A percentile compares a stretch with the other conserved stretches of the same genome.
Conservation (phyloP, 2,797 vertebrate genomes). For the Ciconia nigra region DNA sequence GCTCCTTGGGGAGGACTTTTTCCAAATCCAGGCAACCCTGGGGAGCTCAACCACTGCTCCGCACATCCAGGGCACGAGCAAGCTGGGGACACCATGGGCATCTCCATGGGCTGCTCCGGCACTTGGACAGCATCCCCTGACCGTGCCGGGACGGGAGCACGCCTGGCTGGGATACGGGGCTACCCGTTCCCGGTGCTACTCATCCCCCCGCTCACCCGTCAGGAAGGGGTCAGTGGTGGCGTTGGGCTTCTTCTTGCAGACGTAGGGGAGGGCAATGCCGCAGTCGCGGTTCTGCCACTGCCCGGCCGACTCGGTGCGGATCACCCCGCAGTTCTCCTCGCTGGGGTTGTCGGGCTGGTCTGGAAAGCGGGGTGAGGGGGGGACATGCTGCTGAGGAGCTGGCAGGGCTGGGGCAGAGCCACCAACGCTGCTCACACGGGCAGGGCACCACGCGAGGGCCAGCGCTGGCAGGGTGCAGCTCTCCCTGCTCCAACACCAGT, state of each 20-base stretch:
- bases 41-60: not conserved
- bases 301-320: conserved; percentile 89
- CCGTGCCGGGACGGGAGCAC: rapidly evolving
- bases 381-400: not conserved
- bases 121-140: not conserved
- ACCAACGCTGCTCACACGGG: rapidly evolving
- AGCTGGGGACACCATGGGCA: not conserved
- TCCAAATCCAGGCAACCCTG: not conserved
- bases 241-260: conserved; percentile 95
- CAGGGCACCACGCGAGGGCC: rapidly evolving
- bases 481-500: not conserved
- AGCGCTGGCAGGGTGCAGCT: not conserved
- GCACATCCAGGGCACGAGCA: not conserved
- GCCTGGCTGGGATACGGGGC: rapidly evolving
- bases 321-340: conserved; percentile 92
- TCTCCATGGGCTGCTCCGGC: not conserved
- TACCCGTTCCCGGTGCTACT: not conserved
- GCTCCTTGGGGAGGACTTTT: not conserved
- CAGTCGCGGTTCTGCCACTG: conserved; percentile 96
- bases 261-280: conserved; percentile 88
- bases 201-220: conserved; percentile 71
- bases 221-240: conserved; percentile 82
- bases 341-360: conserved; percentile 90
- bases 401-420: not conserved
- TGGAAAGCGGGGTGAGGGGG: not conserved